These are phyloP conservation scores for Gymnobelideus leadbeateri DNA, from an alignment of 2,113 vertebrate genomes.

Conservation along the genomic window DNA sequence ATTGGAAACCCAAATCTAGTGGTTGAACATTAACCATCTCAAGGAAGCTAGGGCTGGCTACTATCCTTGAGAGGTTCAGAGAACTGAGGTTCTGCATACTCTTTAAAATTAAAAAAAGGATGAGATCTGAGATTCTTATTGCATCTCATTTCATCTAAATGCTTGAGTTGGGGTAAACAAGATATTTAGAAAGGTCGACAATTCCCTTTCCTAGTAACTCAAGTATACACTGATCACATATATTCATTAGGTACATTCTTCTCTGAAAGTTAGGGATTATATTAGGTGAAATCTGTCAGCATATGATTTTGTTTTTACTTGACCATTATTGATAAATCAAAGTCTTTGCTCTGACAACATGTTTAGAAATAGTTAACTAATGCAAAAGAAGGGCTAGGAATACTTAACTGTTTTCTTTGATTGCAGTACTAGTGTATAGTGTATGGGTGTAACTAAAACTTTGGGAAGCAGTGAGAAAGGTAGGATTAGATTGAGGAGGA, in stretches of 20 bases:
- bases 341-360: not conserved
- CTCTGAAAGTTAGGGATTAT: not conserved
- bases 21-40: not conserved
- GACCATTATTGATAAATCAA: not conserved
- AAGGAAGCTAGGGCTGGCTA: not conserved
- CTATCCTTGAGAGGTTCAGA: not conserved
- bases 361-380: not conserved
- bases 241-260: not conserved
- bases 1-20: not conserved
- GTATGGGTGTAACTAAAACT: not conserved
- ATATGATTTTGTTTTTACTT: too few relatives aligned
- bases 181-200: not conserved
- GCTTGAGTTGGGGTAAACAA: not conserved
- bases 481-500: not conserved
- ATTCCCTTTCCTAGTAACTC: not conserved
- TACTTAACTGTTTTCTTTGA: not conserved
- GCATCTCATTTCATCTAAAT: not conserved
- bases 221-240: not conserved
- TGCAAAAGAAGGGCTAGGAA: slow-evolving; percentile 17
- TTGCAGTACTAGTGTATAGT: not conserved
- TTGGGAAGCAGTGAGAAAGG: not conserved
- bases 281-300: not conserved
- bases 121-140: not conserved
- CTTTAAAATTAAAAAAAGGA: not conserved
- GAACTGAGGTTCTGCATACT: not conserved